Evolutionary conservation across 1,140 invertebrate genomes (phyloP).

Genomic region (Drosophila cardini): DNA sequence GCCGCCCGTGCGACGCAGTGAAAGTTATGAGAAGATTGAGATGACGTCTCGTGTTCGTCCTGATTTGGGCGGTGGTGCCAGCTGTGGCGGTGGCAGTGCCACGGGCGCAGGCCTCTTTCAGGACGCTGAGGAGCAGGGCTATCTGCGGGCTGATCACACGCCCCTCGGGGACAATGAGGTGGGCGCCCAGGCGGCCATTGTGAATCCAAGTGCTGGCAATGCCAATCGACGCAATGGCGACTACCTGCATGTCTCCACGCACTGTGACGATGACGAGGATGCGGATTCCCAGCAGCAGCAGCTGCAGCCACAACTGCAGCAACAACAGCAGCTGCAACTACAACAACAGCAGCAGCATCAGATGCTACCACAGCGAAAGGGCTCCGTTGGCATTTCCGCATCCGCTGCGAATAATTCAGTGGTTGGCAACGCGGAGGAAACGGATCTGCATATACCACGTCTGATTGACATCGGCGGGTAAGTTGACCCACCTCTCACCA

Average conservation of each 20-base stretch:
- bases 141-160: slow-evolving; percentile 67
- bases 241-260: slow-evolving; percentile 89
- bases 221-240: slow-evolving; percentile 87
- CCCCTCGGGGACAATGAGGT: slow-evolving; percentile 58
- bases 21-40: slow-evolving; percentile 91
- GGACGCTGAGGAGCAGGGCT: slow-evolving; percentile 68
- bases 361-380: slow-evolving; percentile 27
- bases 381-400: slow-evolving; percentile 45
- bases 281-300: slow-evolving; percentile 78
- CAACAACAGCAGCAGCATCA: slow-evolving; percentile 18
- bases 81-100: slow-evolving; percentile 82
- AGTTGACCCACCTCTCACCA: slow-evolving; percentile 36
- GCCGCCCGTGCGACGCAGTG: slow-evolving; percentile 85
- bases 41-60: slow-evolving; percentile 85
- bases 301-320: slow-evolving; percentile 17
- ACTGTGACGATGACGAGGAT: slow-evolving; percentile 86
- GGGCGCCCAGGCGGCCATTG: slow-evolving; percentile 65
- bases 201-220: slow-evolving; percentile 77
- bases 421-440: slow-evolving; percentile 73
- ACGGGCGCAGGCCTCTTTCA: slow-evolving; percentile 68
- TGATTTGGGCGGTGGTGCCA: slow-evolving; percentile 84
- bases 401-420: slow-evolving; percentile 67
- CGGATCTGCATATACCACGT: slow-evolving; percentile 87
- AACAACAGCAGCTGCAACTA: slow-evolving; percentile 71
- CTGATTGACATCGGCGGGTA: slow-evolving; percentile 86